Evolutionary conservation across 2,888 invertebrate genomes (phyloP).

Genomic region (Amphipoea oculea): DNA sequence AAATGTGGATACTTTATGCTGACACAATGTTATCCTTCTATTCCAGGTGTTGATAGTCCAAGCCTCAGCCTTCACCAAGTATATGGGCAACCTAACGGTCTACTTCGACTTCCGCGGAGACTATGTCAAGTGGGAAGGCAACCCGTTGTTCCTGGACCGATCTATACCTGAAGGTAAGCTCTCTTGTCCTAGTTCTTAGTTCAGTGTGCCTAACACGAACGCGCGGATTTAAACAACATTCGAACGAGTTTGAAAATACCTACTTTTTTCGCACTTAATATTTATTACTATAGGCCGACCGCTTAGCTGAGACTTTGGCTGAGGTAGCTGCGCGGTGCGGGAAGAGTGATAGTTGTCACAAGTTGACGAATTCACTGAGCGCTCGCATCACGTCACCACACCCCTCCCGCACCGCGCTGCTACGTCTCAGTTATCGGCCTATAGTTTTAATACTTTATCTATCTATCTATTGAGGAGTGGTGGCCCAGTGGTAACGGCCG

Average conservation of each 20-base stretch:
- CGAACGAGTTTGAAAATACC: background rate
- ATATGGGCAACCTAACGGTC: conserved; percentile 94
- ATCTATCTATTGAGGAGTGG: no score
- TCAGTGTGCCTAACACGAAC: no score
- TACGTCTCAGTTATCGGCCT: no score
- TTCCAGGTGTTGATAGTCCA: conserved; percentile 93
- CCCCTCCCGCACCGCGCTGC: no score
- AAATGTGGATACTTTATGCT: background rate
- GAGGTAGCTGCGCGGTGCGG: no score
- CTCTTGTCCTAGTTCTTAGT: background rate
- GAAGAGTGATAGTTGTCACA: no score
- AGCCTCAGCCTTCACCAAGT: conserved; percentile 93
- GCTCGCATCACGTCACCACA: no score
- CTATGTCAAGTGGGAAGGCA: conserved; percentile 92
- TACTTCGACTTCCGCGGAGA: conserved; percentile 93
- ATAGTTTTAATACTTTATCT: background rate
- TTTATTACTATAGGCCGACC: no score
- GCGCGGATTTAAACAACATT: background rate
- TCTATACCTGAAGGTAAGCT: conserved; percentile 84
- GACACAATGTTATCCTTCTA: background rate
- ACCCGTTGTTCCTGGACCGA: conserved; percentile 92
- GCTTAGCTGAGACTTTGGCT: no score
- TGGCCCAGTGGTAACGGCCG: background rate
- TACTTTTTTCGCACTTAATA: background rate
- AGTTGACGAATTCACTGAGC: no score